These are phyloP conservation scores for Cairina moschata DNA, from an alignment of 2,113 vertebrate genomes.

Conservation along the genomic window DNA sequence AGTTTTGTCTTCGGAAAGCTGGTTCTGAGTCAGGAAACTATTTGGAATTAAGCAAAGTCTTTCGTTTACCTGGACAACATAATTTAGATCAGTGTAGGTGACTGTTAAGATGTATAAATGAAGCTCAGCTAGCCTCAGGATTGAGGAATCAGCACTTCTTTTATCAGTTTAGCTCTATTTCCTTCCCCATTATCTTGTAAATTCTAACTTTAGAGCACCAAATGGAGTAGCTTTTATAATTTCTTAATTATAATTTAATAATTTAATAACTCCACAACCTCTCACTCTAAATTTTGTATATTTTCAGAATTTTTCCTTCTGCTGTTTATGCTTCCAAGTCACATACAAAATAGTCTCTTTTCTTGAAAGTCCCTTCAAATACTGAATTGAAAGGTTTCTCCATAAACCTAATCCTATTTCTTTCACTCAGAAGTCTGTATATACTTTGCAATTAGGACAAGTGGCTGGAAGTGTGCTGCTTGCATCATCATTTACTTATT, in stretches of 20 bases:
- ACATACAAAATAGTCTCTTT: not conserved
- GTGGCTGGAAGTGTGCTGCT: not conserved
- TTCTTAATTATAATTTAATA: not conserved
- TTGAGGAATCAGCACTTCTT: not conserved
- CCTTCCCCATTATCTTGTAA: not conserved
- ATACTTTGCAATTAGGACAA: not conserved
- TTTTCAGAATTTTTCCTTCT: slow-evolving; percentile 4
- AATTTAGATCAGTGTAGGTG: slow-evolving; percentile 38
- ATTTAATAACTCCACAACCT: not conserved
- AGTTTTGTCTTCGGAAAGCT: slow-evolving; percentile 18
- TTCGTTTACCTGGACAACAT: not conserved
- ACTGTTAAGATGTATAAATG: slow-evolving; percentile 5
- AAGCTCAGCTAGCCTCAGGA: not conserved
- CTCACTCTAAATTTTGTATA: not conserved
- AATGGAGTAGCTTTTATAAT: not conserved
- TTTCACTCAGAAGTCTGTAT: not conserved
- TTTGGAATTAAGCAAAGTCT: no score
- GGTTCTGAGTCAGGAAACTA: not conserved
- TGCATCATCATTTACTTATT: not conserved
- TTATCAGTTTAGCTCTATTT: not conserved
- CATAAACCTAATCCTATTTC: not conserved
- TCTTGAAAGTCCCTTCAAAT: not conserved
- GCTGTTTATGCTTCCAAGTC: not conserved
- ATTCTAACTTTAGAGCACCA: not conserved
- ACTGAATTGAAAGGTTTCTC: not conserved